These are phyloP conservation scores for Eupsittula cactorum DNA, from an alignment of 2,113 vertebrate species.

Conservation along the genomic window DNA sequence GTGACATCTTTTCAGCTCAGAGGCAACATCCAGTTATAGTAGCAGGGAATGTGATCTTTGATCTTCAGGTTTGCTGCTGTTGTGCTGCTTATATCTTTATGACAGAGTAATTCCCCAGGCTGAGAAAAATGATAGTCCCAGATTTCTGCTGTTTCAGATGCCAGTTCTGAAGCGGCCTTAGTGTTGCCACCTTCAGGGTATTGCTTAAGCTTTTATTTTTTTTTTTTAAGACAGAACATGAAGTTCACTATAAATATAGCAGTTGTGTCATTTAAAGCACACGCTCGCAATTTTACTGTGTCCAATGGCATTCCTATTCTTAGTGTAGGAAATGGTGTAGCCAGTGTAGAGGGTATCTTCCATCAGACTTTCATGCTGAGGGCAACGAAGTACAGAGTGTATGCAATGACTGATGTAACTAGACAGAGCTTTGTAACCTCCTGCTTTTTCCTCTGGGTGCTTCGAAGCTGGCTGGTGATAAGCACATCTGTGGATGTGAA, in stretches of 20 bases:
- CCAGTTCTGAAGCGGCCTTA: neutral
- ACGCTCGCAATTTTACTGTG: neutral
- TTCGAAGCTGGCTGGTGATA: neutral
- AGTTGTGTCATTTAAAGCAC: neutral
- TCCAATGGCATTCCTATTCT: neutral
- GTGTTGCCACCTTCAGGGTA: neutral
- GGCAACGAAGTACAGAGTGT: neutral
- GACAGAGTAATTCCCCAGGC: neutral
- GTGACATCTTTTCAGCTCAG: neutral
- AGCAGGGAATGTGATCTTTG: neutral
- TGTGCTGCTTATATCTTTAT: neutral
- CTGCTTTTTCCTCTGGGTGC: neutral
- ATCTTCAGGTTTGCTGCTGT: neutral
- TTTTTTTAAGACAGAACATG: neutral
- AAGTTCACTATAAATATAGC: constrained; percentile 2
- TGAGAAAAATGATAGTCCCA: neutral
- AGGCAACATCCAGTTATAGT: neutral
- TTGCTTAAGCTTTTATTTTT: neutral
- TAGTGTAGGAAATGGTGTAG: neutral
- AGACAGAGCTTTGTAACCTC: neutral
- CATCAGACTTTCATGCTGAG: neutral
- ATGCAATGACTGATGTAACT: neutral
- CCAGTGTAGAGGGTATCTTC: neutral
- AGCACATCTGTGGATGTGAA: neutral
- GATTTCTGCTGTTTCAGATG: neutral